A percentile compares a stretch with the other conserved stretches of the same genome.
phyloP scores from a whole-genome alignment of 2,888 invertebrate genomes.

The Orthosia cruda region DNA sequence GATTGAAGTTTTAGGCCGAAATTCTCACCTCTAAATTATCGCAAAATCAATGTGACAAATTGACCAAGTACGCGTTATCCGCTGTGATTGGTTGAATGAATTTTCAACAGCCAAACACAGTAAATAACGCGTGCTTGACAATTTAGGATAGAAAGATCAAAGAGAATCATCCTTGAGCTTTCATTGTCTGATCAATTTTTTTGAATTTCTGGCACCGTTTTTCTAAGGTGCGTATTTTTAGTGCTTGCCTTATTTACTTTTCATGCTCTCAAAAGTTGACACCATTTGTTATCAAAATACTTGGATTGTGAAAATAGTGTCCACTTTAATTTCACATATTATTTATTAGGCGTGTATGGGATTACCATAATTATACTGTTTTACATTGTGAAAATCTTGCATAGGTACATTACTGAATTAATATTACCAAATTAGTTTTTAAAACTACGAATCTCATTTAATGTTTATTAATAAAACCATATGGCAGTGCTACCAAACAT shows the following conservation, averaged over 20 bases:
- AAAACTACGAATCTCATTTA: neutral
- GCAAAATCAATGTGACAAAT: no score
- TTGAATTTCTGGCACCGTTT: neutral
- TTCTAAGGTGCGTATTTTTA: neutral
- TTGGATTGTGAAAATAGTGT: neutral
- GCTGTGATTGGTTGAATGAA: no score
- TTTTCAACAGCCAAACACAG: no score
- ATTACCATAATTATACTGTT: no score
- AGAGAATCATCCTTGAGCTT: neutral
- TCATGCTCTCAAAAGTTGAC: no score
- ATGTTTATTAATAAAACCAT: constrained; percentile 21
- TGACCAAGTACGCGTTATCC: no score
- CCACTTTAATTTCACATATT: neutral
- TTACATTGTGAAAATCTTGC: neutral
- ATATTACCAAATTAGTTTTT: neutral
- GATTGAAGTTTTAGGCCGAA: neutral
- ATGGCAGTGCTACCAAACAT: neutral
- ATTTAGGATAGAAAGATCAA: no score
- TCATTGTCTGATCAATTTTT: neutral
- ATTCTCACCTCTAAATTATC: no score
- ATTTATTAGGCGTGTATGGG: neutral
- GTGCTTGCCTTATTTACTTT: neutral
- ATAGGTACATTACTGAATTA: neutral
- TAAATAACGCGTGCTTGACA: no score
- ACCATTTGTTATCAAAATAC: no score